Evolutionary conservation across 2,113 vertebrate species (phyloP).

Genomic region (Nerophis lumbriciformis): DNA sequence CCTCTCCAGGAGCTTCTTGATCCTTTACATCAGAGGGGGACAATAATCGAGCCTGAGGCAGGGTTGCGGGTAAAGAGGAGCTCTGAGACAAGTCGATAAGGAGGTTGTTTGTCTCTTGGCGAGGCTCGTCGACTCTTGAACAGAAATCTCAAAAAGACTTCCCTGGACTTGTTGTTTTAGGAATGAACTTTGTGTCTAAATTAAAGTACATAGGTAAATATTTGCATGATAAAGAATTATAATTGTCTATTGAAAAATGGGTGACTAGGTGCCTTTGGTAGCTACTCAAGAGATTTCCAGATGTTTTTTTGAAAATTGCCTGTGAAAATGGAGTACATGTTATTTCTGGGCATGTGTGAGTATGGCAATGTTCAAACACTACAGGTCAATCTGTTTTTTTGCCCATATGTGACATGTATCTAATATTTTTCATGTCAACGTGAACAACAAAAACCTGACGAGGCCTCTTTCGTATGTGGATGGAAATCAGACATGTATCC

Average conservation of each 20-base stretch:
- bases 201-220: background rate
- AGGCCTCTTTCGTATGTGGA: too few species aligned
- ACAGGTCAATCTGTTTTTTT: too few species aligned
- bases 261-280: background rate
- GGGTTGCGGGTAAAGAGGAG: conserved; percentile 12
- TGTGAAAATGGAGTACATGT: too few species aligned
- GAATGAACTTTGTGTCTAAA: conserved; percentile 2
- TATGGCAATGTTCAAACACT: too few species aligned
- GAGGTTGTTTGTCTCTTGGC: conserved; percentile 10
- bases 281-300: background rate
- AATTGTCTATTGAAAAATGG: background rate
- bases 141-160: conserved; percentile 7
- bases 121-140: background rate
- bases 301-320: background rate
- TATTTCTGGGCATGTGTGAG: too few species aligned
- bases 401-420: too few species aligned
- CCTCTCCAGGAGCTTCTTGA: conserved; percentile 42
- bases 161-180: background rate
- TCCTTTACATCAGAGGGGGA: conserved; percentile 42
- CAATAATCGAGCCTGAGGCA: conserved; percentile 47
- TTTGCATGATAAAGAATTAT: background rate
- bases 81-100: conserved; percentile 10
- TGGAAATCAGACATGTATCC: too few species aligned
- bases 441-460: too few species aligned
- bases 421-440: too few species aligned